phyloP scores from a whole-genome alignment of 2,113 vertebrate species.

The Numenius arquata region DNA sequence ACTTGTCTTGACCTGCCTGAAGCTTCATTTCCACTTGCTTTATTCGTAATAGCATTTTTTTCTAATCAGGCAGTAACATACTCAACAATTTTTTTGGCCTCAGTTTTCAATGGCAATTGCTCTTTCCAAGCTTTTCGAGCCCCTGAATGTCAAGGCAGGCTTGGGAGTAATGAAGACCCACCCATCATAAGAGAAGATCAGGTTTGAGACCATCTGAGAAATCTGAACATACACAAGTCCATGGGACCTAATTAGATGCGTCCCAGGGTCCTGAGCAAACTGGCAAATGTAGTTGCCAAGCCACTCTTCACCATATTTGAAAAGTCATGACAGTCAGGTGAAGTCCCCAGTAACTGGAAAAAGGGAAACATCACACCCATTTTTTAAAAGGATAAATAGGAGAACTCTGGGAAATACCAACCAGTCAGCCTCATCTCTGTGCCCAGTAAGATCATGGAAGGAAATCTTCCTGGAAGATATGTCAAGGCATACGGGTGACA shows the following conservation, averaged over 20 bases:
- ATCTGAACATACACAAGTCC: background rate
- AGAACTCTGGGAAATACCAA: background rate
- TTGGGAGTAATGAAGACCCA: background rate
- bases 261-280: background rate
- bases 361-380: background rate
- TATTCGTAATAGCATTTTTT: background rate
- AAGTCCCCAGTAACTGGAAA: background rate
- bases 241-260: background rate
- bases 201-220: background rate
- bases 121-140: background rate
- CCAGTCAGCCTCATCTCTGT: background rate
- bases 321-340: background rate
- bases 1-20: background rate
- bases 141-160: background rate
- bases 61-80: rapidly evolving
- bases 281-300: background rate
- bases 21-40: background rate
- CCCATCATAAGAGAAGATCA: background rate
- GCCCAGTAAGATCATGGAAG: background rate
- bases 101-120: background rate
- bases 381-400: background rate
- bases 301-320: background rate
- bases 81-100: background rate
- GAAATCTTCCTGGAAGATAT: background rate
- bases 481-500: background rate